phyloP scores from a whole-genome alignment of 53 echinoderm and acorn worm species.

The Luidia sarsii region DNA sequence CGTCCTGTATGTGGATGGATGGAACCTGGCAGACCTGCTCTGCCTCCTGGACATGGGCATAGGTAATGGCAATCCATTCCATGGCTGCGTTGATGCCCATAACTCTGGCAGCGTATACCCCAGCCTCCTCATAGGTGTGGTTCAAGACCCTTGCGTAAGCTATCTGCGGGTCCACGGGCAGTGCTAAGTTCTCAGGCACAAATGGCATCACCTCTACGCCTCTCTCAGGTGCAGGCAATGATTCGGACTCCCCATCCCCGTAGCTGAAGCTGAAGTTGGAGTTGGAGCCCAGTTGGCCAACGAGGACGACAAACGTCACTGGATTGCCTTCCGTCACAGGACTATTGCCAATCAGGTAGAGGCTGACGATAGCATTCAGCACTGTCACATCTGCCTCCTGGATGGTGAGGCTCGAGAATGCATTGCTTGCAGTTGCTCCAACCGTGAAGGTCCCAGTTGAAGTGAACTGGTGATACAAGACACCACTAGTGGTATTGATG shows the following conservation, averaged over 20 bases:
- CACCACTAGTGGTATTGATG: slow-evolving; percentile 33
- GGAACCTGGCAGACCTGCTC: slow-evolving; percentile 70
- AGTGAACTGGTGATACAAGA: slow-evolving; percentile 47
- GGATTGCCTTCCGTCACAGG: slow-evolving; percentile 50
- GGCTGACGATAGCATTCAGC: slow-evolving; percentile 59
- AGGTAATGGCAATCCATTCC: slow-evolving; percentile 23
- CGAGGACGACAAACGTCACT: slow-evolving; percentile 71
- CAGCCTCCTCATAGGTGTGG: slow-evolving; percentile 62
- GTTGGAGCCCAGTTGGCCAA: slow-evolving; percentile 58
- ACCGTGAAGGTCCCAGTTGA: slow-evolving; percentile 44
- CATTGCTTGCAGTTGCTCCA: slow-evolving; percentile 48
- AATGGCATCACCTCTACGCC: slow-evolving; percentile 25
- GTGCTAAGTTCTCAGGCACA: slow-evolving; percentile 54
- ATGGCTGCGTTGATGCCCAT: slow-evolving; percentile 66
- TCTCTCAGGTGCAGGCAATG: slow-evolving; percentile 30
- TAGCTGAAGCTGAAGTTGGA: slow-evolving; percentile 58
- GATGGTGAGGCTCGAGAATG: slow-evolving; percentile 43
- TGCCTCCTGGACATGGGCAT: slow-evolving; percentile 45
- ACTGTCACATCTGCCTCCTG: slow-evolving; percentile 15
- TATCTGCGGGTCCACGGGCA: slow-evolving; percentile 71
- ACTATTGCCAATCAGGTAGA: slow-evolving; percentile 80
- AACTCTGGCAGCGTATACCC: slow-evolving; percentile 51
- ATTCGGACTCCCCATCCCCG: slow-evolving; percentile 68
- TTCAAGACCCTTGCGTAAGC: slow-evolving; percentile 56
- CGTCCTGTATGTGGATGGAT: slow-evolving; percentile 62